phyloP scores from a whole-genome alignment of 2,888 invertebrate species.

The Calameuta filiformis region DNA sequence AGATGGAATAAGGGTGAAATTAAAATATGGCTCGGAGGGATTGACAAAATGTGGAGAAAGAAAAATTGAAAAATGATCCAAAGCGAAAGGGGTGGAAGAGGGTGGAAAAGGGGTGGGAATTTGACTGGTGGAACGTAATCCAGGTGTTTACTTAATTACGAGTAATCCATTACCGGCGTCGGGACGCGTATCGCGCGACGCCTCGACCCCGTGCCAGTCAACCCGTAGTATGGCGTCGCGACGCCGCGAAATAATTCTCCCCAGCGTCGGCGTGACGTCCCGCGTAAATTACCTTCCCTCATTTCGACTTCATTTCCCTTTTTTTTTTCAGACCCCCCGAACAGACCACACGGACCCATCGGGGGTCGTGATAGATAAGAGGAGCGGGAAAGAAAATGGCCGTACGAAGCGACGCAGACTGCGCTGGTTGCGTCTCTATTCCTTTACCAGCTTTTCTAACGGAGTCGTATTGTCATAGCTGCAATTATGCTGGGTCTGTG shows the following conservation, averaged over 20 bases:
- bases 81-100: background rate
- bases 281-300: slow-evolving; percentile 2
- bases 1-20: background rate
- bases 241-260: slow-evolving; percentile 1
- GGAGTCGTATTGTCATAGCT: background rate
- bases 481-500: background rate
- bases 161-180: slow-evolving; percentile 54
- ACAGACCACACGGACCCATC: background rate
- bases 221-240: slow-evolving; percentile 17
- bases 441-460: too few species aligned
- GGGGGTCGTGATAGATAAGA: background rate
- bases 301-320: background rate
- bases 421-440: too few species aligned
- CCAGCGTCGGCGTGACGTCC: background rate
- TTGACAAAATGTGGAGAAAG: too few species aligned
- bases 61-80: background rate
- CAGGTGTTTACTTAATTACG: slow-evolving; percentile 56
- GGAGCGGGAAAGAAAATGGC: background rate
- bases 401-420: background rate
- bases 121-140: slow-evolving; percentile 18
- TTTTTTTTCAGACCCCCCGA: background rate
- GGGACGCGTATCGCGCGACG: slow-evolving; percentile 14
- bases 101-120: too few species aligned
- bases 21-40: too few species aligned
- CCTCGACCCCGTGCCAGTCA: slow-evolving; percentile 14